A percentile compares a stretch with the other conserved stretches of the same genome.
These are phyloP conservation scores for Ardeotis arabs DNA, from an alignment of 2,113 vertebrate species.

Conservation along the genomic window DNA sequence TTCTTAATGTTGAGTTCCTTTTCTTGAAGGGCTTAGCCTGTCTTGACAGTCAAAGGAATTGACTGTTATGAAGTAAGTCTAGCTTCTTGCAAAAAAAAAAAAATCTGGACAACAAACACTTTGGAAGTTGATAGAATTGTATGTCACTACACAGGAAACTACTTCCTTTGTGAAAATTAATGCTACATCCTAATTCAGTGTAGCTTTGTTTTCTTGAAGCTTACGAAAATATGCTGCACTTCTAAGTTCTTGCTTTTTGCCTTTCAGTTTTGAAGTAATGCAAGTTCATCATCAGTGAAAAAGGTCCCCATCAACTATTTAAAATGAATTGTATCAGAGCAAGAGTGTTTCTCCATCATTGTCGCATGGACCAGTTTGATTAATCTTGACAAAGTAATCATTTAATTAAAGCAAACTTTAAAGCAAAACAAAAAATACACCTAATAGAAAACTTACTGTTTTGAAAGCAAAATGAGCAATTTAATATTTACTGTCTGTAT, in stretches of 20 bases:
- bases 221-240: neutral
- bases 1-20: neutral
- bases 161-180: neutral
- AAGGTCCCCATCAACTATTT: neutral
- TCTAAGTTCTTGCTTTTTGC: neutral
- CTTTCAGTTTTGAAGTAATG: neutral
- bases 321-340: neutral
- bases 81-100: neutral
- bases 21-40: neutral
- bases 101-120: neutral
- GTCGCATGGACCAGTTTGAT: neutral
- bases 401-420: neutral
- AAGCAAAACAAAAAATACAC: neutral
- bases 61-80: neutral
- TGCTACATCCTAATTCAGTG: neutral
- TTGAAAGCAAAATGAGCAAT: neutral
- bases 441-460: neutral
- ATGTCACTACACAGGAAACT: neutral
- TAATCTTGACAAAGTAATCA: neutral
- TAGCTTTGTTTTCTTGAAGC: neutral
- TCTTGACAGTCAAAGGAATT: neutral
- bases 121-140: neutral
- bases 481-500: neutral
- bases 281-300: neutral
- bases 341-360: neutral